Evolutionary conservation across 1,140 invertebrate genomes (phyloP).

Genomic region (Drosophila setifemur): DNA sequence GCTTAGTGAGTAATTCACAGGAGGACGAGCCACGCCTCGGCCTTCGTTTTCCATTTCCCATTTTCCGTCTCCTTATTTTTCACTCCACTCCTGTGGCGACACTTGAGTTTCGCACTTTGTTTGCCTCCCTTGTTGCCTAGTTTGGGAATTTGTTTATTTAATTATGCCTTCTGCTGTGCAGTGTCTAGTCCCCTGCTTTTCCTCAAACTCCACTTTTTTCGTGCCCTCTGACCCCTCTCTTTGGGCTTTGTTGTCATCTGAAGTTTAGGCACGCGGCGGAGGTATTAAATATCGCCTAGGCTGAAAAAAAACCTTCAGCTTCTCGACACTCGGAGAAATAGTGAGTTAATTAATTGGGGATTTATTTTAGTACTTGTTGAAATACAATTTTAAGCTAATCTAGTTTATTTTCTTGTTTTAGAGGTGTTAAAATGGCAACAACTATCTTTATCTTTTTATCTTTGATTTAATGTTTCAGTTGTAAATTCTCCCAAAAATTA

Average conservation of each 20-base stretch:
- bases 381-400: too few relatives aligned
- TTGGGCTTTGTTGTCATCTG: neutral
- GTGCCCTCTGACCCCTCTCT: neutral
- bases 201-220: neutral
- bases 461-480: too few relatives aligned
- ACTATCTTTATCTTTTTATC: too few relatives aligned
- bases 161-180: slow-evolving; percentile 23
- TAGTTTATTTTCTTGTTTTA: too few relatives aligned
- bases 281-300: slow-evolving; percentile 30
- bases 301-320: neutral
- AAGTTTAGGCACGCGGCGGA: slow-evolving; percentile 13
- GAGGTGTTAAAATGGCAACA: too few relatives aligned
- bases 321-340: neutral
- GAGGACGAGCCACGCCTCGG: slow-evolving; percentile 2
- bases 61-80: neutral
- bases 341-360: too few relatives aligned
- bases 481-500: too few relatives aligned
- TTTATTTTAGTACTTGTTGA: too few relatives aligned
- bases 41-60: neutral
- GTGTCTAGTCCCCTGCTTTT: neutral
- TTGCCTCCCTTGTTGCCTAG: slow-evolving; percentile 26
- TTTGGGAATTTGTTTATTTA: slow-evolving; percentile 47
- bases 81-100: slow-evolving; percentile 10
- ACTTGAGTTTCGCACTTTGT: slow-evolving; percentile 42
- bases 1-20: slow-evolving; percentile 14